Base-by-base conservation (phyloP, 1,140 invertebrate species). In the Popillia japonica region DNA sequence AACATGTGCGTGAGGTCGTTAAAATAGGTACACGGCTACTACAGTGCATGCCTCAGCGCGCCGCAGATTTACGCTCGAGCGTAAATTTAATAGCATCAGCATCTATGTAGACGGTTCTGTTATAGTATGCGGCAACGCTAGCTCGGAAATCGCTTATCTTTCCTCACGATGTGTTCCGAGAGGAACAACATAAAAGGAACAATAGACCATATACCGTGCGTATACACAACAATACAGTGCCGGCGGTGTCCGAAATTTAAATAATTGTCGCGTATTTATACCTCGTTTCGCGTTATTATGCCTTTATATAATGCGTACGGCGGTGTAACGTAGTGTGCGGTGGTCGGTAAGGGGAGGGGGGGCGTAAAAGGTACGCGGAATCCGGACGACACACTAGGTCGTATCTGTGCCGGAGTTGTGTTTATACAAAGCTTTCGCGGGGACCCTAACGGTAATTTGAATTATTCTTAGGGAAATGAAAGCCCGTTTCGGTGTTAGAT, bases 151-250 rank as follows among this genome's bases (percentile, higher is more conserved):
- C 44, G 44, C 44, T 48, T 48, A 48, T 48, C 44, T 48, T 48
- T 48, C 44, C 44, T 48, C 44, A 48, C 44, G 44, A 48, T 48
- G 44, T 48, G n/a, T 48, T 48, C n/a, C n/a, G n/a, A 48, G 10
- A 48, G 44, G 6, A 48, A 10, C 10, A 48, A 48, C n/a, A 48
- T 17, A 48, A 48, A 48, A 17, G 44, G 44, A 48, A 48, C 44
- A 48, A 48, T 48, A 17, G 44, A 34, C 27, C n/a, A n/a, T n/a
- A 4, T 34, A 17, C 44, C 44, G 44, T 48, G 44, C 44, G 44
- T 48, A 48, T 34, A 34, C 27, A 34, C 27, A 34, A 34, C 27
- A 34, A 34, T 34, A 34, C 27, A 4, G 4, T 1, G 2, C 1
- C 27, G 27, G 27, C 44, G 44, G 6, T 10, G n/a, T 48, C 10